Evolutionary conservation across 2,797 vertebrate genomes (phyloP).

Genomic region (Clarias platycephalus): DNA sequence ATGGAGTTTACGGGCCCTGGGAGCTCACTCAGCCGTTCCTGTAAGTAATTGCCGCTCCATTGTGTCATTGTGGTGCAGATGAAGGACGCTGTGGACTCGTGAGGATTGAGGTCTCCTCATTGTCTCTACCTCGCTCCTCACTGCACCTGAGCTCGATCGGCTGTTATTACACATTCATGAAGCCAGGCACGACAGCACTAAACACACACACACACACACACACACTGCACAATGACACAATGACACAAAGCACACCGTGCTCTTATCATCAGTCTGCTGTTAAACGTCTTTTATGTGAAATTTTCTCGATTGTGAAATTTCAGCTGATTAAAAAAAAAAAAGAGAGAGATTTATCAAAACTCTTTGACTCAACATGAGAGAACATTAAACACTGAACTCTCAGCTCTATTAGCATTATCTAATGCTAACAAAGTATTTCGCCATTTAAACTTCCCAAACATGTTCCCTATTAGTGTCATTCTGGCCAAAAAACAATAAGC

Average conservation of each 20-base stretch:
- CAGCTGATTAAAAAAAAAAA: background rate
- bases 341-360: background rate
- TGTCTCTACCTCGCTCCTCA: background rate
- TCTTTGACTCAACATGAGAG: background rate
- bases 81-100: background rate
- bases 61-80: slow-evolving; percentile 12
- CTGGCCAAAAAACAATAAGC: too few relatives aligned
- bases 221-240: background rate
- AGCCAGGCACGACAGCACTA: background rate
- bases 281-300: background rate
- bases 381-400: background rate
- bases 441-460: background rate
- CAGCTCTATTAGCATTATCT: background rate
- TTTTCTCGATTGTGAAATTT: slow-evolving; percentile 17
- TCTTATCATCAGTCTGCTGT: background rate
- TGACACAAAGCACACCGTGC: background rate
- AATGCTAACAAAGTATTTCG: background rate
- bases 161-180: background rate
- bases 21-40: background rate
- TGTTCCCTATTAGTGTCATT: background rate
- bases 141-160: background rate
- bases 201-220: background rate
- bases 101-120: background rate
- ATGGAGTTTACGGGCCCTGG: background rate
- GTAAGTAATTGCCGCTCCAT: background rate